These are phyloP conservation scores for Micropoecilia bifurca DNA, from an alignment of 2,797 vertebrate genomes.

Conservation along the genomic window DNA sequence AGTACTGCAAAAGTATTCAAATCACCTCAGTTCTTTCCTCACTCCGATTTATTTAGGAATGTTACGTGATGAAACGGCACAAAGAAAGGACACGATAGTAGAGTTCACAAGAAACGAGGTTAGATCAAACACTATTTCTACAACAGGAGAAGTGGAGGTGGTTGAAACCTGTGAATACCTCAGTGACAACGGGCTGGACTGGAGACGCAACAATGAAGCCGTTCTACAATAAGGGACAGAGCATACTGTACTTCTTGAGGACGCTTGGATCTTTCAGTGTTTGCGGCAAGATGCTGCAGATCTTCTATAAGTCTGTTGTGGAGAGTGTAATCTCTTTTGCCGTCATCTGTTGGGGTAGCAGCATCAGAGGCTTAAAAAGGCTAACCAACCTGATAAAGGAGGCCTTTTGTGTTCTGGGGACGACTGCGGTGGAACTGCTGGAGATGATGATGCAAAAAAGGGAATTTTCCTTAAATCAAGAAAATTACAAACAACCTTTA, in stretches of 20 bases:
- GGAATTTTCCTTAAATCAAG: neutral
- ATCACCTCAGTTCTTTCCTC: neutral
- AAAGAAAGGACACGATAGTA: neutral
- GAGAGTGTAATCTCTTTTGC: neutral
- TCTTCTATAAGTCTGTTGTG: neutral
- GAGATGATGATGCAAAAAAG: neutral
- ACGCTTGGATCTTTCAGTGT: neutral
- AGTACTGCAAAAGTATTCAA: slow-evolving; percentile 20
- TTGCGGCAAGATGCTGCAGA: neutral
- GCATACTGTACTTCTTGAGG: neutral
- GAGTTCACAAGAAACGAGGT: neutral
- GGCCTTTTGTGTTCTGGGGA: neutral
- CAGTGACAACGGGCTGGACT: neutral
- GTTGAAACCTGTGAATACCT: neutral
- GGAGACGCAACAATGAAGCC: neutral
- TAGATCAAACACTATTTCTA: neutral
- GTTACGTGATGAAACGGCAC: neutral
- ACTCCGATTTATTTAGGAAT: neutral
- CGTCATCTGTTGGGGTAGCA: neutral
- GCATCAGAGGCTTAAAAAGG: neutral
- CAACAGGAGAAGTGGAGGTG: neutral
- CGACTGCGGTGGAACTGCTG: neutral
- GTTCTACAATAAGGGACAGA: neutral
- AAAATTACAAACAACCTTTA: neutral
- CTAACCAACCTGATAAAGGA: neutral